Percentiles rank a stretch among this genome's conserved stretches.
Conservation (phyloP, 2,797 vertebrate species). For the Pseudochirops corinnae region DNA sequence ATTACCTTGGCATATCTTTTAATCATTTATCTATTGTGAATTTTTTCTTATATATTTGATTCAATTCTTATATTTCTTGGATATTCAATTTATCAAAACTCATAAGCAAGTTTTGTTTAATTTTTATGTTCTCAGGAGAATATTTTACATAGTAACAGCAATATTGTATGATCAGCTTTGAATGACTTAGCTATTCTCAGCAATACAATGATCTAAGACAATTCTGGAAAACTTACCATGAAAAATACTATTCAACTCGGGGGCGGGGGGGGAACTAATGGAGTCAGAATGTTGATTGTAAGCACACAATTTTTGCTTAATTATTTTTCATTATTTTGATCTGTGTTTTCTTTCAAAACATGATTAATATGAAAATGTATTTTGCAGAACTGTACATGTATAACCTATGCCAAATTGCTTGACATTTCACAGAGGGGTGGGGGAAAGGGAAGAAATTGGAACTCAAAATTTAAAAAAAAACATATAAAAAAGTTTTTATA, state of each 20-base stretch:
- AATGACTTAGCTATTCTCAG: not conserved
- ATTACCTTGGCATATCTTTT: not conserved
- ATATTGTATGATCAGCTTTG: not conserved
- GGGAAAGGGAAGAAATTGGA: not conserved
- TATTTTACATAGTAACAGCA: not conserved
- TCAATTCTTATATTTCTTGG: not conserved
- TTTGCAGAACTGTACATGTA: not conserved
- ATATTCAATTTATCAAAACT: not conserved
- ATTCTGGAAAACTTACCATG: not conserved
- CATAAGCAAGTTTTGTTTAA: not conserved
- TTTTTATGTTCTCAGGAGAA: not conserved
- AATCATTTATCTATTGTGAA: not conserved
- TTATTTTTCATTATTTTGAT: not conserved
- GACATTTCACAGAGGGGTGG: not conserved
- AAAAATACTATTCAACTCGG: not conserved
- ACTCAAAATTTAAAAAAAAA: not conserved
- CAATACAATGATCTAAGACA: not conserved
- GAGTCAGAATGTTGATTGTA: not conserved
- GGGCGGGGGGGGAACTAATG: not conserved
- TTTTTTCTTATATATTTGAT: not conserved
- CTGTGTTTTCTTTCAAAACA: not conserved
- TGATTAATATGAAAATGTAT: not conserved
- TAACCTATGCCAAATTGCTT: not conserved
- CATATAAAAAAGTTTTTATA: not conserved
- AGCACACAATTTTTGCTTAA: not conserved